A percentile compares a stretch with the other conserved stretches of the same genome.
Conservation (phyloP, 2,797 vertebrate genomes). For the Tiaroga cobitis region DNA sequence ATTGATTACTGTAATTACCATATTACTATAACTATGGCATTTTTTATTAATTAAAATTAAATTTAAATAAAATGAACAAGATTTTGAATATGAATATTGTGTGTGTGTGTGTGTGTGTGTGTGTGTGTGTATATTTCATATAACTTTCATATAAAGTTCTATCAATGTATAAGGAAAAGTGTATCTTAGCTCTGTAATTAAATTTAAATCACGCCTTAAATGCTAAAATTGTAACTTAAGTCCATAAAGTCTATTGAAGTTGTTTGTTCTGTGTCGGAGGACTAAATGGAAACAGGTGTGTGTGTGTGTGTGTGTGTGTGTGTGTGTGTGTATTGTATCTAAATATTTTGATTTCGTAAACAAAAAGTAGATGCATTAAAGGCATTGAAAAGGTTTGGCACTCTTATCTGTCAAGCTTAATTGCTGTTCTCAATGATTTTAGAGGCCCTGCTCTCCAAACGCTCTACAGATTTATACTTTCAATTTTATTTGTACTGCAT, state of each 20-base stretch:
- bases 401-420: conserved; percentile 64
- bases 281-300: conserved; percentile 48
- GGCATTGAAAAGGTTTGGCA: conserved; percentile 54
- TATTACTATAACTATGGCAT: too few species aligned
- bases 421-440: conserved; percentile 68
- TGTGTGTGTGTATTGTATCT: neutral
- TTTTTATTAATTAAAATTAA: too few species aligned
- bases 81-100: too few species aligned
- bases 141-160: too few species aligned
- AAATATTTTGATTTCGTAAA: neutral
- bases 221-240: neutral
- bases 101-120: too few species aligned
- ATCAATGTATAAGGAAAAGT: neutral
- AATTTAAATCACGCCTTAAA: neutral
- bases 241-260: neutral
- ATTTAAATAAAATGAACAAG: too few species aligned
- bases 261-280: conserved; percentile 52
- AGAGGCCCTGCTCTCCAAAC: conserved; percentile 67
- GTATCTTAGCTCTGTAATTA: neutral
- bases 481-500: conserved; percentile 64
- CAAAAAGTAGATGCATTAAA: conserved; percentile 16
- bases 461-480: conserved; percentile 65
- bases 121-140: too few species aligned
- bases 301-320: neutral
- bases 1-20: neutral